These are phyloP conservation scores for Drosophila birchii DNA, from an alignment of 2,888 invertebrate species.

Conservation along the genomic window DNA sequence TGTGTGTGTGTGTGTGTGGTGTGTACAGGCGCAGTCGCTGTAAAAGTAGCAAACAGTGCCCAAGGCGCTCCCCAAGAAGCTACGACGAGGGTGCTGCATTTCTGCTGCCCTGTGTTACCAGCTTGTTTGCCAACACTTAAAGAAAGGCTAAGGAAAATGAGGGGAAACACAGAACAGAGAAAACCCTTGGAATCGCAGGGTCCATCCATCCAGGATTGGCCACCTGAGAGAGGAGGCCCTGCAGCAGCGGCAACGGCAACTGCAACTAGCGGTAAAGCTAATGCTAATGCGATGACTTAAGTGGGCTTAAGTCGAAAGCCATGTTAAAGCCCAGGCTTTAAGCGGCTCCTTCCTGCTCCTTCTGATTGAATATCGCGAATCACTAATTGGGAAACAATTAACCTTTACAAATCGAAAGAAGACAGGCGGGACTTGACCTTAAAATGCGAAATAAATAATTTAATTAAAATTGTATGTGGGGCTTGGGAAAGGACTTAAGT, in stretches of 20 bases:
- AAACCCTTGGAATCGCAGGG: slow-evolving; percentile 12
- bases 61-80: slow-evolving; percentile 46
- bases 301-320: slow-evolving; percentile 2
- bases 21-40: slow-evolving; percentile 75
- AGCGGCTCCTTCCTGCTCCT: background rate
- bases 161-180: background rate
- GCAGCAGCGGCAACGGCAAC: background rate
- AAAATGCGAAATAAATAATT: background rate
- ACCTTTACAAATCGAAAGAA: background rate
- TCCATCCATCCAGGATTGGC: slow-evolving; percentile 7
- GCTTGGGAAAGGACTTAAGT: background rate
- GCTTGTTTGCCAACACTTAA: slow-evolving; percentile 78
- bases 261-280: slow-evolving; percentile 9
- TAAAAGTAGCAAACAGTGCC: slow-evolving; percentile 72
- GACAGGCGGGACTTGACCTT: background rate
- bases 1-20: slow-evolving; percentile 17
- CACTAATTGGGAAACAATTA: slow-evolving; percentile 11
- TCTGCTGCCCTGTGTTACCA: slow-evolving; percentile 47
- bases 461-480: background rate
- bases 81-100: background rate
- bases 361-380: slow-evolving; percentile 5
- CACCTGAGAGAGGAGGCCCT: slow-evolving; percentile 18
- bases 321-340: background rate
- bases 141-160: slow-evolving; percentile 25
- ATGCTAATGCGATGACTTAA: slow-evolving; percentile 14